Evolutionary conservation across 2,888 invertebrate species (phyloP).

Genomic region (Dynastes grantii): DNA sequence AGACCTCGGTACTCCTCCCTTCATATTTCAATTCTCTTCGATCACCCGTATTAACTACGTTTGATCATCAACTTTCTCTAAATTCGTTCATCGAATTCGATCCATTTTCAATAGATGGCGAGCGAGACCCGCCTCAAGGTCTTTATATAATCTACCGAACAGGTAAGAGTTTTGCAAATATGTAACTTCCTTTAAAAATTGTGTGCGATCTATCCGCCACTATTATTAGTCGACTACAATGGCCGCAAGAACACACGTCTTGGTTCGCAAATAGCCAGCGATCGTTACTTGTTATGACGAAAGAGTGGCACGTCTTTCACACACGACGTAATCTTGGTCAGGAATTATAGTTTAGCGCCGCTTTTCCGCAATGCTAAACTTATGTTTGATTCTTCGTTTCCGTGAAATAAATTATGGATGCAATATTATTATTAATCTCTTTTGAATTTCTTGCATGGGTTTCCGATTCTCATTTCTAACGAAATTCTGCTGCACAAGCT

Average conservation of each 20-base stretch:
- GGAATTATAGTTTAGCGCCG: neutral
- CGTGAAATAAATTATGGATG: neutral
- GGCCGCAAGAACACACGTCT: conserved; percentile 8
- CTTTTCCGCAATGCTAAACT: neutral
- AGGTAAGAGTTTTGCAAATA: neutral
- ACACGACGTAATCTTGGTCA: conserved; percentile 3
- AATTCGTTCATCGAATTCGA: neutral
- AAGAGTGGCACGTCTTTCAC: conserved; percentile 2
- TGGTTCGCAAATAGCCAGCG: conserved; percentile 15
- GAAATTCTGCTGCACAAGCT: neutral
- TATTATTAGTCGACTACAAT: conserved; percentile 34
- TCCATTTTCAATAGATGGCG: conserved; percentile 6
- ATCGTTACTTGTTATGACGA: neutral
- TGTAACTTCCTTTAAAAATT: conserved; percentile 30
- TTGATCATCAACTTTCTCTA: conserved; percentile 23
- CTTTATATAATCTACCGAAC: conserved; percentile 16
- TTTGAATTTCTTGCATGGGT: too few relatives aligned
- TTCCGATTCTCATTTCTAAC: too few relatives aligned
- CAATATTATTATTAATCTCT: neutral
- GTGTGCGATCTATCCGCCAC: neutral
- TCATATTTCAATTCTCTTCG: neutral
- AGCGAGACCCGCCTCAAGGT: conserved; percentile 9
- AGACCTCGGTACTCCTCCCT: neutral
- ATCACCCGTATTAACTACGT: neutral
- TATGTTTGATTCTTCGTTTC: neutral